Evolutionary conservation across 1,140 invertebrate species (phyloP).

Genomic region (Rhopalosiphum maidis): DNA sequence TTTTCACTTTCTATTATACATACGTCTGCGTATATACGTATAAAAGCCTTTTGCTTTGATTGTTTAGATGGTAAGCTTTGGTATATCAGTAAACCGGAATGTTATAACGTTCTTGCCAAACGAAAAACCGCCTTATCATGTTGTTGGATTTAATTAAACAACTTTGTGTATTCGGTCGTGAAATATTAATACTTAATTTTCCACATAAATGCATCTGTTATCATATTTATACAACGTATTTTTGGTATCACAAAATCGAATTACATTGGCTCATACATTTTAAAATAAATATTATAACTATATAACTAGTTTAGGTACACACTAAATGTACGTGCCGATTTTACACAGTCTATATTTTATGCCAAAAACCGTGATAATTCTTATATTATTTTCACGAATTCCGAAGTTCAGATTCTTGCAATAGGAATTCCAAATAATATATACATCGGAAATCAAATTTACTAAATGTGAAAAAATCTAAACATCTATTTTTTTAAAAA

Average conservation of each 20-base stretch:
- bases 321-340: too few species aligned
- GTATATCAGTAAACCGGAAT: too few species aligned
- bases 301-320: background rate
- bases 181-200: background rate
- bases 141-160: background rate
- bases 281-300: background rate
- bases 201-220: background rate
- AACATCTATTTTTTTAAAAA: too few species aligned
- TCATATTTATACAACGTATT: background rate
- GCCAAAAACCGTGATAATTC: too few species aligned
- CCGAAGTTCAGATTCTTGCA: background rate
- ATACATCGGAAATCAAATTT: too few species aligned
- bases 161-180: background rate
- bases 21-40: too few species aligned
- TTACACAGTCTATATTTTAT: too few species aligned
- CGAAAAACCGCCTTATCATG: background rate
- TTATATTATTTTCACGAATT: background rate
- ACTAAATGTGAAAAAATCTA: too few species aligned
- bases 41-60: too few species aligned
- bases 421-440: background rate
- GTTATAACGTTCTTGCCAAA: background rate
- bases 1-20: too few species aligned
- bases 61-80: too few species aligned
- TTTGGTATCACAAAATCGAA: background rate
- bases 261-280: background rate